Conservation (phyloP, 2,888 invertebrate species). For the Drosophila setosimentum region DNA sequence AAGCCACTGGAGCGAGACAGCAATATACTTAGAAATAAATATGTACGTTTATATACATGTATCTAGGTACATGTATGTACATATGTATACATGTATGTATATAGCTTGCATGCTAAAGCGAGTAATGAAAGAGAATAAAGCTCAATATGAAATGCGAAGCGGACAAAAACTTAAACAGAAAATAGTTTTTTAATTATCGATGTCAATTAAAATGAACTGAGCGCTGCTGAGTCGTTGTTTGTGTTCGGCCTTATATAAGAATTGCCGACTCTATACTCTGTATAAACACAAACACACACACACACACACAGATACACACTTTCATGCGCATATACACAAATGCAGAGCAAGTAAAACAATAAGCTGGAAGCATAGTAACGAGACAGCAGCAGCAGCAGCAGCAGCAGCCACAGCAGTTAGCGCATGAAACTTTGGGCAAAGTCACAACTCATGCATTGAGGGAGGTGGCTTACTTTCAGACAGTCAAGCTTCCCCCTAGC, state of each 20-base stretch:
- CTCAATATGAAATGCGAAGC: slow-evolving; percentile 32
- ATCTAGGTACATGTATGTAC: not conserved
- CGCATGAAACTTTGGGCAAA: slow-evolving; percentile 54
- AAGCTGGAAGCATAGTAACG: slow-evolving; percentile 58
- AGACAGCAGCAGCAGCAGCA: slow-evolving; percentile 27
- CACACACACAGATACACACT: slow-evolving; percentile 18
- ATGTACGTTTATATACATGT: no score
- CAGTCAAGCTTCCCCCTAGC: slow-evolving; percentile 2
- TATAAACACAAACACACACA: slow-evolving; percentile 1
- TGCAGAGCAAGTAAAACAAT: slow-evolving; percentile 63
- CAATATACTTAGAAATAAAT: not conserved
- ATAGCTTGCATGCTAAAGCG: not conserved
- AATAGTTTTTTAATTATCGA: slow-evolving; percentile 79
- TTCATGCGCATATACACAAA: slow-evolving; percentile 5
- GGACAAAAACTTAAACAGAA: slow-evolving; percentile 53
- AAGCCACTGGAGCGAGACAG: not conserved
- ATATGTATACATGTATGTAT: not conserved
- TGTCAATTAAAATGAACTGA: slow-evolving; percentile 82
- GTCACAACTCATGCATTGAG: slow-evolving; percentile 46
- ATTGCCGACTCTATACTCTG: slow-evolving; percentile 36
- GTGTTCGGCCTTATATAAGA: slow-evolving; percentile 62
- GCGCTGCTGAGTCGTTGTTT: slow-evolving; percentile 42
- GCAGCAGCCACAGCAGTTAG: slow-evolving; percentile 14
- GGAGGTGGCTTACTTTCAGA: slow-evolving; percentile 18
- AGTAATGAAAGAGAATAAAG: slow-evolving; percentile 13